Evolutionary conservation across 2,797 vertebrate species (phyloP).

Genomic region (Otolemur crassicaudatus): DNA sequence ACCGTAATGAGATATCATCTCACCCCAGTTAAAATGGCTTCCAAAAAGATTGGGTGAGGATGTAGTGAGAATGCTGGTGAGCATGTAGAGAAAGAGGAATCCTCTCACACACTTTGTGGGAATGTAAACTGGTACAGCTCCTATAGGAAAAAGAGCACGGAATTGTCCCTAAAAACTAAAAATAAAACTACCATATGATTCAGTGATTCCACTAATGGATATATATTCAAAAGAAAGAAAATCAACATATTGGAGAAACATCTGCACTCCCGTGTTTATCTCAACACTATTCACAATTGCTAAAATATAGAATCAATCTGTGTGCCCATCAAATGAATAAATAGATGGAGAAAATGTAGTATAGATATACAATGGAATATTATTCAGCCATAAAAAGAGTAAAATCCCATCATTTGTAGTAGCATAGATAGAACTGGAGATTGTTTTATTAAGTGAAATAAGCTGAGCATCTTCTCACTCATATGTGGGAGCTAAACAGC

Average conservation of each 20-base stretch:
- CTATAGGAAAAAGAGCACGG: neutral
- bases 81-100: neutral
- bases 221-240: neutral
- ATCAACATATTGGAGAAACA: neutral
- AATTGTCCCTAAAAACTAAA: neutral
- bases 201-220: no score
- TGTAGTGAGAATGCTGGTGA: neutral
- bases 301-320: neutral
- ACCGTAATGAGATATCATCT: no score
- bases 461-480: neutral
- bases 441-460: neutral
- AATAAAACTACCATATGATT: neutral
- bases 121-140: neutral
- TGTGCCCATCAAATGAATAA: neutral
- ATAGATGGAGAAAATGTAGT: neutral
- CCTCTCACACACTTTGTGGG: neutral
- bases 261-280: neutral
- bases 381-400: neutral
- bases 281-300: neutral
- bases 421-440: neutral
- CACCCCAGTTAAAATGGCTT: neutral
- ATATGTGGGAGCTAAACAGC: neutral
- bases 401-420: neutral
- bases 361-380: neutral
- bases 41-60: neutral